phyloP scores from a whole-genome alignment of 1,140 invertebrate species.

The Antheraea mylitta region DNA sequence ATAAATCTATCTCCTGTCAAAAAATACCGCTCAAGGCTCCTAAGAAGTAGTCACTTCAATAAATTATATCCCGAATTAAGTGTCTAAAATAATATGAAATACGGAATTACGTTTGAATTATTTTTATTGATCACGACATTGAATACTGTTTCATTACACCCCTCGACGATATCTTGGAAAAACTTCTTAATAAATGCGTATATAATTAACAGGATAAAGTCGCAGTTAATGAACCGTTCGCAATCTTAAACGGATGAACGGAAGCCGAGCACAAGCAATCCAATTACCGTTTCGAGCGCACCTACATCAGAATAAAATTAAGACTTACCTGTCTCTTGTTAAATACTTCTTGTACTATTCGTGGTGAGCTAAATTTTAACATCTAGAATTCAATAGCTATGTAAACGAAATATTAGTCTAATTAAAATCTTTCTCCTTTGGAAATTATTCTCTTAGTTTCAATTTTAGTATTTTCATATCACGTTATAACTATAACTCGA shows the following conservation, averaged over 20 bases:
- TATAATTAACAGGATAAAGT: conserved; percentile 63
- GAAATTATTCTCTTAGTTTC: too few relatives aligned
- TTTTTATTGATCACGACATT: too few relatives aligned
- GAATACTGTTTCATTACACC: too few relatives aligned
- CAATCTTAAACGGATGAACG: conserved; percentile 67
- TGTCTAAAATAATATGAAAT: too few relatives aligned
- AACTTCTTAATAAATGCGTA: conserved; percentile 38
- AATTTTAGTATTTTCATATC: too few relatives aligned
- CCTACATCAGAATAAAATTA: conserved; percentile 69
- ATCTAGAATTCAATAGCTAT: neutral
- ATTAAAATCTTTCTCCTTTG: neutral
- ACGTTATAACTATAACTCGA: too few relatives aligned
- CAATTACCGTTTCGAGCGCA: conserved; percentile 65
- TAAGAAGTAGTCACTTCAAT: too few relatives aligned
- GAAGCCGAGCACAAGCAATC: conserved; percentile 63
- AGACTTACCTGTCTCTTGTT: conserved; percentile 39
- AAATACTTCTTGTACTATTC: conserved; percentile 20
- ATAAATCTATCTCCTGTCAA: too few relatives aligned
- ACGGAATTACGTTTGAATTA: too few relatives aligned
- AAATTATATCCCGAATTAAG: too few relatives aligned
- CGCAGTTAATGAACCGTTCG: conserved; percentile 64
- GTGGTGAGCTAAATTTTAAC: conserved; percentile 5
- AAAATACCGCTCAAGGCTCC: too few relatives aligned
- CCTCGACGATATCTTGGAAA: conserved; percentile 22
- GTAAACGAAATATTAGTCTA: neutral